Conservation (phyloP, 2,888 invertebrate genomes). For the Minunthozetes semirufus region DNA sequence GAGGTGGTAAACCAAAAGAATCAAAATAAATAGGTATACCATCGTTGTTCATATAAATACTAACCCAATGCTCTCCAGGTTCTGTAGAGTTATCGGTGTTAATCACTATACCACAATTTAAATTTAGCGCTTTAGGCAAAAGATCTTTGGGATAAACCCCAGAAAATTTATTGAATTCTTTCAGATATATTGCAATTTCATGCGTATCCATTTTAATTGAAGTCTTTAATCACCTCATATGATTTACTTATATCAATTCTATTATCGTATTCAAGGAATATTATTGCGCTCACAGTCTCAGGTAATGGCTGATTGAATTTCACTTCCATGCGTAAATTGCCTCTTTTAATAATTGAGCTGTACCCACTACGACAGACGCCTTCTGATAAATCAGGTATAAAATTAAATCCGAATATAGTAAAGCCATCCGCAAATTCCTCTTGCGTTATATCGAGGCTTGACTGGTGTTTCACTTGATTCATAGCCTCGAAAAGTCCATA, state of each 20-base stretch:
- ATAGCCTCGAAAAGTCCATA: conserved; percentile 41
- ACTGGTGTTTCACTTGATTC: conserved; percentile 39
- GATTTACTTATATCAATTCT: conserved; percentile 44
- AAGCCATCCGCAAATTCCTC: conserved; percentile 39
- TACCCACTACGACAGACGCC: conserved; percentile 15
- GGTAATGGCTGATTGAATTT: conserved; percentile 41
- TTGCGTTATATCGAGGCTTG: conserved; percentile 38
- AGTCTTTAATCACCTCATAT: conserved; percentile 41
- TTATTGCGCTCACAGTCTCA: conserved; percentile 42
- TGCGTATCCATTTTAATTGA: conserved; percentile 24
- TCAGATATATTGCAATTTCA: not conserved
- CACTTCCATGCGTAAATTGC: conserved; percentile 43
- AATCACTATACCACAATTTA: not conserved
- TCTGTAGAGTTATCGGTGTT: conserved; percentile 19
- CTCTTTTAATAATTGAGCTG: conserved; percentile 39
- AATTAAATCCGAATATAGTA: conserved; percentile 44
- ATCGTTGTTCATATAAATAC: conserved; percentile 20
- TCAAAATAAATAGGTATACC: conserved; percentile 34
- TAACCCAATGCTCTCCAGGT: conserved; percentile 37
- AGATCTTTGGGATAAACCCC: not conserved
- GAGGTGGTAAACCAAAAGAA: conserved; percentile 34
- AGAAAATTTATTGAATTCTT: not conserved
- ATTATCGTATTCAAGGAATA: conserved; percentile 45
- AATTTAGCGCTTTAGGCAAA: not conserved
- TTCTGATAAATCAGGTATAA: conserved; percentile 43